phyloP scores from a whole-genome alignment of 2,113 vertebrate species.

The Paracanthobrama guichenoti region DNA sequence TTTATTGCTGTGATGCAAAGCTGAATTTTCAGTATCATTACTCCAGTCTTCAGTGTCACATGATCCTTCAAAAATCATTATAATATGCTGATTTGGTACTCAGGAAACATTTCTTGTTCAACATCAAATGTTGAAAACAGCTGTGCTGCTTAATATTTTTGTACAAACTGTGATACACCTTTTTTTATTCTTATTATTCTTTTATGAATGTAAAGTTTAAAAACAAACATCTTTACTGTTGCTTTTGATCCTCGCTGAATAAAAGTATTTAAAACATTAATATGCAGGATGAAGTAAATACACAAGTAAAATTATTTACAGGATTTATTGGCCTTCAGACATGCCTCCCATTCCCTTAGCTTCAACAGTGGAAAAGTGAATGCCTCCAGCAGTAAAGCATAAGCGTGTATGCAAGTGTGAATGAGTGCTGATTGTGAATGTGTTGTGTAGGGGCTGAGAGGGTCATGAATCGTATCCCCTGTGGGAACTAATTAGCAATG shows the following conservation, averaged over 20 bases:
- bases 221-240: no score
- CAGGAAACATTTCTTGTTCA: no score
- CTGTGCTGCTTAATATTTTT: no score
- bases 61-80: no score
- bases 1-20: no score
- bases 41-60: no score
- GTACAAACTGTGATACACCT: no score
- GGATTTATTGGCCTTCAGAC: not conserved
- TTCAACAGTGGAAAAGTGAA: not conserved
- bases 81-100: no score
- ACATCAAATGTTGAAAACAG: no score
- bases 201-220: no score
- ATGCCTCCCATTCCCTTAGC: not conserved
- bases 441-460: not conserved
- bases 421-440: not conserved
- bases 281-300: not conserved
- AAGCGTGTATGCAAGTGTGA: not conserved
- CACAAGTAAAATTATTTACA: not conserved
- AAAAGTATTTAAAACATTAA: not conserved
- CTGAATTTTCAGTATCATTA: no score
- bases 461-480: conserved; percentile 21
- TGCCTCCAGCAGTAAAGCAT: not conserved
- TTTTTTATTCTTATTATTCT: no score
- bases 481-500: conserved; percentile 47
- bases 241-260: not conserved